Evolutionary conservation across 2,113 vertebrate species (phyloP), one percentile per base, ranked within the genome.

Genomic region (Myxocyprinus asiaticus): DNA sequence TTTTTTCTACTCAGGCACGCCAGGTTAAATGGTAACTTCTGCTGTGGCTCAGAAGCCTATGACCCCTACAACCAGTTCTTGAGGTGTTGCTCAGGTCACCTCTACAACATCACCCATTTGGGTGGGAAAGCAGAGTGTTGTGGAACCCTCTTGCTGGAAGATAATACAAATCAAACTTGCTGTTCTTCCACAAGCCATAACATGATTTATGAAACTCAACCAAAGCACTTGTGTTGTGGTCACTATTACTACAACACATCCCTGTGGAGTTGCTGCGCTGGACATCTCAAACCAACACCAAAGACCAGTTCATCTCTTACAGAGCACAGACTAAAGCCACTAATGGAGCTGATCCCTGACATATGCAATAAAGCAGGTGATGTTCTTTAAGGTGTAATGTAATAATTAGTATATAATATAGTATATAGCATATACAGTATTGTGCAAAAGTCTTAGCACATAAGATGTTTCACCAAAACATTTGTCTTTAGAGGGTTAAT

Each of bases 251-350:
- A 78, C 63, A 78, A 74, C n/a, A 55, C 0, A 7, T 17, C 62
- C 9, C 15, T 82, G 45, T 82, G 81, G 76, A 61, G 63, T 45
- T 82, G 81, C 81, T 82, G 81, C 33, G 75, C 68, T 9, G 68
- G 63, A 51, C 44, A 12, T 10, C 81, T 82, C 9, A 45, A 45
- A 33, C 69, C 81, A 55, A 53, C 43, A 22, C 55, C 55, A 61
- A 74, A 17, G 1, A n/a, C 5, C 15, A 0, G 14, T 3, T 4
- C 0, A 6, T 0, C 4, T 22, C 12, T 4, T 44, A 12, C 4
- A 51, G 17, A n/a, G 4, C 14, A 55, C 33, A 6, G 7, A 14
- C 44, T 67, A 43, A 64, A 48, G 17, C 62, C 7, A 0, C 62
- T 78, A 48, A 61, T 2, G 0, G 80, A 78, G 4, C 56, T 53